phyloP scores from a whole-genome alignment of 2,113 vertebrate genomes.

The Brachyistius frenatus region DNA sequence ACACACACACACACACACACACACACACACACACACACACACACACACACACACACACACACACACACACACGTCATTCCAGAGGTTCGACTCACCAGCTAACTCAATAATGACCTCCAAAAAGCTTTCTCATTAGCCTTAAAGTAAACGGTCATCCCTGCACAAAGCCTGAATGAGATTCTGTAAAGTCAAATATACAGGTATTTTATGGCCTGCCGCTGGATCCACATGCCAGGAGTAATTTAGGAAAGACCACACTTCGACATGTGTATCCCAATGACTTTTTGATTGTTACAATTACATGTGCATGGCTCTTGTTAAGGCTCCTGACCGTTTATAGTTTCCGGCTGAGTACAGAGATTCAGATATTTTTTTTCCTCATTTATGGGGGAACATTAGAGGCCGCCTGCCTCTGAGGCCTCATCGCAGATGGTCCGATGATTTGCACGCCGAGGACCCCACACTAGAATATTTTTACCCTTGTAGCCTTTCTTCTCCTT shows the following conservation, averaged over 20 bases:
- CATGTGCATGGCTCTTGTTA: slow-evolving; percentile 72
- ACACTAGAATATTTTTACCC: slow-evolving; percentile 57
- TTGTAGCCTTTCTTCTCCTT: slow-evolving; percentile 44
- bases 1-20: slow-evolving; percentile 4
- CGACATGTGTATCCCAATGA: slow-evolving; percentile 53
- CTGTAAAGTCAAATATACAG: slow-evolving; percentile 57
- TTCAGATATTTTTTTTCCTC: slow-evolving; percentile 67
- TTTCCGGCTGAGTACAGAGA: slow-evolving; percentile 74
- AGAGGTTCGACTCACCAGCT: slow-evolving; percentile 17
- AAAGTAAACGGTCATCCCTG: slow-evolving; percentile 32
- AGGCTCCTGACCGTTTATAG: slow-evolving; percentile 66
- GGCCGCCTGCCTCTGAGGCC: slow-evolving; percentile 50
- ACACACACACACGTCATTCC: slow-evolving; percentile 14
- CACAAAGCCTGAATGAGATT: slow-evolving; percentile 38
- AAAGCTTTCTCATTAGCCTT: slow-evolving; percentile 41
- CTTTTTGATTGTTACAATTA: slow-evolving; percentile 77
- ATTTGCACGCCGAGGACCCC: slow-evolving; percentile 55
- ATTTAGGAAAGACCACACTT: slow-evolving; percentile 55
- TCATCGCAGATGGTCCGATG: slow-evolving; percentile 57
- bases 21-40: slow-evolving; percentile 16
- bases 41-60: slow-evolving; percentile 7
- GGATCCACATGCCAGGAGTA: slow-evolving; percentile 62
- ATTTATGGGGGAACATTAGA: slow-evolving; percentile 58
- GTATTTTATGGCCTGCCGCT: slow-evolving; percentile 56
- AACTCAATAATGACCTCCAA: slow-evolving; percentile 33